Conservation (phyloP, 2,113 vertebrate genomes). For the Cyrtonyx montezumae region DNA sequence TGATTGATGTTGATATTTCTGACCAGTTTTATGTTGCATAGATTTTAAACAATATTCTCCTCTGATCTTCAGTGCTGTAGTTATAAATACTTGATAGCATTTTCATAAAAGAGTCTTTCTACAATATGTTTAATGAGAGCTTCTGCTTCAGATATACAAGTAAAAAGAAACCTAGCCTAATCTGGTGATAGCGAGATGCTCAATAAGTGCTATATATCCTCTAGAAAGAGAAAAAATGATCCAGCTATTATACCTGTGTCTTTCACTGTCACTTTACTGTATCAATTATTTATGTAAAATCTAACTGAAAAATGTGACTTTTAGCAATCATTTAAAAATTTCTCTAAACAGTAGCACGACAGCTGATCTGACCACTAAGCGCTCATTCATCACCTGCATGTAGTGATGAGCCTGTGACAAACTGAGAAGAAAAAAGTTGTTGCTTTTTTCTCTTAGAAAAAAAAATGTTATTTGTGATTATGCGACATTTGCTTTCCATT, state of each 20-base stretch:
- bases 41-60: constrained; percentile 56
- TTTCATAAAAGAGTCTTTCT: constrained; percentile 59
- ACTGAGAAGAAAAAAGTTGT: constrained; percentile 60
- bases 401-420: constrained; percentile 84
- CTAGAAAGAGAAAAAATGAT: constrained; percentile 57
- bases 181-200: constrained; percentile 33
- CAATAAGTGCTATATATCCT: constrained; percentile 40
- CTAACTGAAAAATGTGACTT: constrained; percentile 70
- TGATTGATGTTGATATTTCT: constrained; percentile 52
- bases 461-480: constrained; percentile 82
- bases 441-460: constrained; percentile 77
- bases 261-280: constrained; percentile 73
- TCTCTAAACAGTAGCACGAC: constrained; percentile 75
- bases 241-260: constrained; percentile 71
- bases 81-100: constrained; percentile 62
- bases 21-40: constrained; percentile 47
- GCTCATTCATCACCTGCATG: constrained; percentile 85
- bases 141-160: constrained; percentile 52
- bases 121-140: constrained; percentile 69
- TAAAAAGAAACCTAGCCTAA: constrained; percentile 45
- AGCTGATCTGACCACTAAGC: constrained; percentile 84
- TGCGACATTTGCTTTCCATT: constrained; percentile 89
- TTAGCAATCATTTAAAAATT: constrained; percentile 74
- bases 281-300: constrained; percentile 75
- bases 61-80: constrained; percentile 59